Base-by-base conservation (phyloP, 2,797 vertebrate genomes). In the Heliangelus exortis region DNA sequence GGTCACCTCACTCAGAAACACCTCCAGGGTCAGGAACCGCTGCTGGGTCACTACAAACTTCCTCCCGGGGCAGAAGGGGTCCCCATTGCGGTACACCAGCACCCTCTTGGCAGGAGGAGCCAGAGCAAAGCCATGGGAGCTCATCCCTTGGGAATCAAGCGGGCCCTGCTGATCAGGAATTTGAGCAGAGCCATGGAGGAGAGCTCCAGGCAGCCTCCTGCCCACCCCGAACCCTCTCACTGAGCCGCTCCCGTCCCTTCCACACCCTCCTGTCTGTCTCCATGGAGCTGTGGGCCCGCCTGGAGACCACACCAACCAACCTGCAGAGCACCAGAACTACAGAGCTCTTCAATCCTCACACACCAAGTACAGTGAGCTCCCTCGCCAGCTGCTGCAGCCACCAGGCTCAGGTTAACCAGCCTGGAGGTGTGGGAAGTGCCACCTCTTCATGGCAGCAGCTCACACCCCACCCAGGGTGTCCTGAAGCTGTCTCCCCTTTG, bases 81-180 rank as follows among this genome's bases (percentile, higher is more conserved):
- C 99, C 20, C 99, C 98, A 2, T 99, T 99, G 96, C 97, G 98
- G 92, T 98, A 99, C n/a, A 99, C 98, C 91, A 98, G 82, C 95
- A 99, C 98, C 1, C 96, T 98, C 95, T 98, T 99, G 84, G 99
- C 99, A 3, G 97, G 98, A 53, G 98, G 98, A 31, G 82, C 72
- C 88, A 97, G 65, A 3, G 93, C 78, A 66, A 95, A 88, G 4
- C 71, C 72, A 8, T 14, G 10, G 57, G 54, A 83, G 86, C 81
- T 97, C 93, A 96, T 97, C 28, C 21, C 62, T 16, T 0, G 1
- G 3, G 14, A 23, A 16, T 41, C 28, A 12, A 4, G 36, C 16
- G 7, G 59, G 29, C 11, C 22, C 8, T 1, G 2, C 65, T 23
- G 41, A 21, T 9, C 19, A 3, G 15, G 23, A n/a, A 48, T 29